These are phyloP conservation scores for Sorex fumeus DNA, from an alignment of 2,113 vertebrate species.

Conservation along the genomic window DNA sequence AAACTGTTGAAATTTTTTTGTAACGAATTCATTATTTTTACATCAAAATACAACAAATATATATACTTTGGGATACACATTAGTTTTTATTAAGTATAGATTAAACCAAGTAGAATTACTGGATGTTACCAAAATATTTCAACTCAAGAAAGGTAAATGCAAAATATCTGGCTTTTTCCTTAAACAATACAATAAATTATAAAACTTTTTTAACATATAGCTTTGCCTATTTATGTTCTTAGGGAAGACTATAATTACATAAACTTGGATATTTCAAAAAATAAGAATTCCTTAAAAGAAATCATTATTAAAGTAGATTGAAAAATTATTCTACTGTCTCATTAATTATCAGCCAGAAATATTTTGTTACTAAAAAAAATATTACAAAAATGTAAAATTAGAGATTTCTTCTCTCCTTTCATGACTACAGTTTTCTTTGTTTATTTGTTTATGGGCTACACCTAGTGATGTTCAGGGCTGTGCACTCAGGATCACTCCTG, in stretches of 20 bases:
- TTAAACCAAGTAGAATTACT: slow-evolving; percentile 39
- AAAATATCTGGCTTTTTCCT: background rate
- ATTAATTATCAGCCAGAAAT: background rate
- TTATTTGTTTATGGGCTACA: no score
- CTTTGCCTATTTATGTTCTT: background rate
- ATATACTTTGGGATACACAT: background rate
- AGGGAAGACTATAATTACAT: slow-evolving; percentile 2
- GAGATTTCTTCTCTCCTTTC: background rate
- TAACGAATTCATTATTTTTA: slow-evolving; percentile 1
- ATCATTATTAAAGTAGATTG: slow-evolving; percentile 13
- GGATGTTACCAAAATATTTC: slow-evolving; percentile 29
- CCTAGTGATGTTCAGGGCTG: no score
- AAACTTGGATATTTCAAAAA: slow-evolving; percentile 26
- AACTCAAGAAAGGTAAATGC: slow-evolving; percentile 46
- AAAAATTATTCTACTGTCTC: background rate
- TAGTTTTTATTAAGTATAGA: slow-evolving; percentile 15
- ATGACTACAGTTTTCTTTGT: background rate
- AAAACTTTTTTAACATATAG: slow-evolving; percentile 37
- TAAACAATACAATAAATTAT: slow-evolving; percentile 8
- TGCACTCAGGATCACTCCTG: no score
- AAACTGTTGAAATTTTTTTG: background rate
- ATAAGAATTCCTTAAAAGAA: background rate
- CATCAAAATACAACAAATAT: background rate
- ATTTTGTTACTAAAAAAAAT: slow-evolving; percentile 23
- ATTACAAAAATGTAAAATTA: background rate